Percentiles rank a stretch among this genome's conserved stretches.
phyloP scores from a whole-genome alignment of 2,113 vertebrate species.

The Cinclus cinclus region DNA sequence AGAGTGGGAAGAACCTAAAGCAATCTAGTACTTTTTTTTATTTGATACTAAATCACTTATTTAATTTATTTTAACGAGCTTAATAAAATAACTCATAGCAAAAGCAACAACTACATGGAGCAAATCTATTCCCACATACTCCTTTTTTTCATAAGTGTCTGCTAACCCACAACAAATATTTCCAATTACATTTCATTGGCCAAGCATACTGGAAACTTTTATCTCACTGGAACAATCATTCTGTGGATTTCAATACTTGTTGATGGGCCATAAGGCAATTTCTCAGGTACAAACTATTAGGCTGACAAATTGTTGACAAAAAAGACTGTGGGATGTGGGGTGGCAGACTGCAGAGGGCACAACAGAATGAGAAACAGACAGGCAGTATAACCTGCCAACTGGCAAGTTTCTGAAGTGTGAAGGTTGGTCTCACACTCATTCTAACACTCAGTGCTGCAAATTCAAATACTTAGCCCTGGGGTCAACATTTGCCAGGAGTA shows the following conservation, averaged over 20 bases:
- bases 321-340: constrained; percentile 5
- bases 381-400: constrained; percentile 63
- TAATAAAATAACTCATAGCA: not conserved
- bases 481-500: constrained; percentile 32
- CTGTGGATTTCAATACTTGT: not conserved
- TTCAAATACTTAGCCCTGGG: constrained; percentile 29
- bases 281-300: constrained; percentile 46
- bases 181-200: not conserved
- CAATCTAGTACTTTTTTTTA: not conserved
- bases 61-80: not conserved
- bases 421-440: constrained; percentile 67
- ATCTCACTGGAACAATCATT: not conserved
- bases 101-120: not conserved
- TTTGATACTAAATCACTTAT: not conserved
- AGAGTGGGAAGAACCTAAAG: not conserved
- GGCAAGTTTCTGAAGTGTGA: constrained; percentile 67
- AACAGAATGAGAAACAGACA: constrained; percentile 71
- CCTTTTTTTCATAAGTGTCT: not conserved
- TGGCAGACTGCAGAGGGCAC: constrained; percentile 70
- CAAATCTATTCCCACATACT: not conserved
- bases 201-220: not conserved
- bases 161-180: not conserved
- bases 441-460: constrained; percentile 43
- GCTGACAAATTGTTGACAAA: constrained; percentile 61
- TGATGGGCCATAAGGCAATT: constrained; percentile 12